Base-by-base conservation (phyloP, 2,113 vertebrate genomes). In the Gymnarchus niloticus region DNA sequence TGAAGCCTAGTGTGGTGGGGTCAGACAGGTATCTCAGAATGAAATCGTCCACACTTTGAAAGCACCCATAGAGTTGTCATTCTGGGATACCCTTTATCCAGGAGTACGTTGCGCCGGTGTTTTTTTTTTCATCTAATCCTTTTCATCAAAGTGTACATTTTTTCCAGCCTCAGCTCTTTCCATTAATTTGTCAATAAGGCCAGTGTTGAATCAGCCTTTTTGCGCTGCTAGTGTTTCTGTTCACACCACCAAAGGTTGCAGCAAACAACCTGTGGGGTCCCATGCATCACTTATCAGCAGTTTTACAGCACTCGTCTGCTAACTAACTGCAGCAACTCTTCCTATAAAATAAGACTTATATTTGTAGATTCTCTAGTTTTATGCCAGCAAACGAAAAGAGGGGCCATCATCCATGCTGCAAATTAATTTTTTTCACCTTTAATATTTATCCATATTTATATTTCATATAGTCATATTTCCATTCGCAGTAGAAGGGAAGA, bases 101-200 rank as follows among this genome's bases (percentile, higher is more conserved):
- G n/a, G 44, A 19, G 54, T 73, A 52, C 59, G 69, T 61, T 19
- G 83, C 9, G 6, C 25, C 25, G 49, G 59, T 59, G 56, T 61
- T 28, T 65, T 65, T 37, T 84, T 83, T 83, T 84, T 51, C 33
- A 69, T 65, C n/a, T 37, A 33, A 61, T 73, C 23, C 77, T 51
- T 84, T 69, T 69, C 25, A 84, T 84, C 59, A 84, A 69, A 51
- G 25, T 61, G 19, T 84, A 73, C 33, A 84, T 84, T 84, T 84
- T 84, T 17, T 37, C 41, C 12, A 37, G 46, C 33, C 57, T 84
- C 83, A 84, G 83, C 83, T 73, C 59, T 84, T 84, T 73, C 69
- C 57, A 84, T 84, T 84, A 69, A 84, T 69, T 65, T 84, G 83
- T 84, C 83, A 84, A 84, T 84, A 84, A 37, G 83, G 59, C 23